Base-by-base conservation (phyloP, 2,888 invertebrate species). In the Pantelozetes paolii region DNA sequence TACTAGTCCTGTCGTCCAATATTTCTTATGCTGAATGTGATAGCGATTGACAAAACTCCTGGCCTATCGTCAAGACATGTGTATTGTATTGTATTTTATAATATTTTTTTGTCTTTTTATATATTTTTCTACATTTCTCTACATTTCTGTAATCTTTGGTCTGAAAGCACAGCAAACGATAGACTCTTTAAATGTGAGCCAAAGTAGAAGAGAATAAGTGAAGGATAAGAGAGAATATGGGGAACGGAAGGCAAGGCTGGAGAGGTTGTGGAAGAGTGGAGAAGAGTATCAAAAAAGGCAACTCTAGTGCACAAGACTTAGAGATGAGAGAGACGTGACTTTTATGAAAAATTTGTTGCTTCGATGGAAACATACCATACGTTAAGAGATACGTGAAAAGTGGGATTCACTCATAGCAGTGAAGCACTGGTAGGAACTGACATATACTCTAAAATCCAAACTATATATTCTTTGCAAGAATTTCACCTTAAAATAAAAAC, bases 301-400 rank as follows among this genome's bases (percentile, higher is more conserved):
- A 28, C 11, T 28, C 26, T 18, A 30, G 18, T 30, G 26, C 6
- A 32, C 9, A n/a, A 62, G 62, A 62, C 11, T 8, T 3, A 18
- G 26, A 62, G 57, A 57, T 57, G 57, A 62, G n/a, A n/a, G n/a
- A n/a, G 32, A 62, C 62, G 62, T 62, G 62, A 62, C 62, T 62
- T 62, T 62, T 62, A 62, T 62, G 62, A 62, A 62, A 62, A 62
- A 62, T 62, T 62, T 62, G 62, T 62, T 62, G 62, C 62, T 30
- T 62, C 30, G 30, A 5, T 62, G 62, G n/a, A 30, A 30, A 32
- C 62, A 62, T 15, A 32, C 62, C 62, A 62, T 62, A 62, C 30
- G 30, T 62, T 30, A 62, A 62, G 32, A 62, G 32, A 62, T 62
- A 62, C 30, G 62, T 30, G 28, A 62, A 62, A 13, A 62, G 28